These are phyloP conservation scores for Malurus splendens DNA, from an alignment of 2,797 vertebrate species.

Conservation along the genomic window DNA sequence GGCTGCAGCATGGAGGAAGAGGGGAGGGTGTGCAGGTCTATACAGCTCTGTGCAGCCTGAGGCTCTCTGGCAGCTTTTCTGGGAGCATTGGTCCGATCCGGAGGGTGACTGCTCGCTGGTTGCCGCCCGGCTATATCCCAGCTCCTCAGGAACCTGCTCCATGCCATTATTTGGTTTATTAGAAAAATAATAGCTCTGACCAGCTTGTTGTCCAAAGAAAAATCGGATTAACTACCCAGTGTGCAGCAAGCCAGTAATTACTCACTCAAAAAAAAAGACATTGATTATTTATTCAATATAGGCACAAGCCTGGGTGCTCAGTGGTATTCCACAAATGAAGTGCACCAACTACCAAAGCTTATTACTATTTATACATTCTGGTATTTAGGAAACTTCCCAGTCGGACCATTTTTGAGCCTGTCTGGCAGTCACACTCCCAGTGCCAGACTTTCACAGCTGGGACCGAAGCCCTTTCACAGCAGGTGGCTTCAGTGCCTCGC, in stretches of 20 bases:
- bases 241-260: neutral
- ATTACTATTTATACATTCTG: neutral
- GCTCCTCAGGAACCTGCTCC: neutral
- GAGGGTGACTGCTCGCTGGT: neutral
- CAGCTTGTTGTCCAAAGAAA: neutral
- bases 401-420: neutral
- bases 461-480: neutral
- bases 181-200: neutral
- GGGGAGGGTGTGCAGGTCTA: accelerated
- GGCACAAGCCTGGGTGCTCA: neutral
- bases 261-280: neutral
- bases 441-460: neutral
- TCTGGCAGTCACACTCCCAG: neutral
- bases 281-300: neutral
- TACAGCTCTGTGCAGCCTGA: accelerated
- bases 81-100: accelerated
- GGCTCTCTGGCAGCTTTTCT: too few species aligned
- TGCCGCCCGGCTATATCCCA: too few species aligned
- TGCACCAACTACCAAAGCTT: neutral
- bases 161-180: neutral
- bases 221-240: accelerated
- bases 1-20: neutral
- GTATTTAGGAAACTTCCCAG: neutral
- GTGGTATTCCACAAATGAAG: neutral
- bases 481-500: accelerated